phyloP scores from a whole-genome alignment of 2,888 invertebrate genomes.

The Gortyna flavago region DNA sequence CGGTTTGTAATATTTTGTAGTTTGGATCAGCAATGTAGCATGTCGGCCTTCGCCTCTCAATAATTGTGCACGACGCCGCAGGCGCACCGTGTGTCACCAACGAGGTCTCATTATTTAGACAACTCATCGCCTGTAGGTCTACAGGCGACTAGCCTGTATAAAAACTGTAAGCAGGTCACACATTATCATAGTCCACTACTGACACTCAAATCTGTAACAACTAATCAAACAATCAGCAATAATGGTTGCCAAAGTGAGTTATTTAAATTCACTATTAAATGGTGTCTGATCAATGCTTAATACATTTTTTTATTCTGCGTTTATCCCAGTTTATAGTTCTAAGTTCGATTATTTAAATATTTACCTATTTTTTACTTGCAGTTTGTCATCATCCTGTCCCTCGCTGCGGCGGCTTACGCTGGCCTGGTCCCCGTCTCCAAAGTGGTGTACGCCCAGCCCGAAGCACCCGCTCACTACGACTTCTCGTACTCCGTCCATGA shows the following conservation, averaged over 20 bases:
- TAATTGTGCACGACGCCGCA: slow-evolving; percentile 37
- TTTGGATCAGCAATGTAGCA: slow-evolving; percentile 30
- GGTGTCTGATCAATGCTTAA: not conserved
- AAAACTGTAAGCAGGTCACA: slow-evolving; percentile 74
- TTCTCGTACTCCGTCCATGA: slow-evolving; percentile 87
- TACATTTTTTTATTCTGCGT: not conserved
- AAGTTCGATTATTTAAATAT: not conserved
- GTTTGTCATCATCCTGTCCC: slow-evolving; percentile 79
- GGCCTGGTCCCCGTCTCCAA: slow-evolving; percentile 75
- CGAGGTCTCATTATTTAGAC: slow-evolving; percentile 10
- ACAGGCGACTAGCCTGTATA: slow-evolving; percentile 73
- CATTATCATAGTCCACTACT: slow-evolving; percentile 75
- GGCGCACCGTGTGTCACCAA: slow-evolving; percentile 49
- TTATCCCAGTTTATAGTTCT: not conserved
- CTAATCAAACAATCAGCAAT: slow-evolving; percentile 31
- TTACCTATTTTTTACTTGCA: slow-evolving; percentile 61
- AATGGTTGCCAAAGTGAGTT: slow-evolving; percentile 83
- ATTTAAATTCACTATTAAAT: not conserved
- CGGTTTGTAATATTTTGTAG: slow-evolving; percentile 10
- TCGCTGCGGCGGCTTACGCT: slow-evolving; percentile 76
- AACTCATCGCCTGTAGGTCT: slow-evolving; percentile 2
- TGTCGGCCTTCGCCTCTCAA: slow-evolving; percentile 59
- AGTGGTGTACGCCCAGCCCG: slow-evolving; percentile 79
- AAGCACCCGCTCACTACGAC: slow-evolving; percentile 84
- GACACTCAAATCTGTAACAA: slow-evolving; percentile 77